A percentile compares a stretch with the other conserved stretches of the same genome.
Conservation (phyloP, 23 tunicate genomes). For the Halocynthia aurantium region DNA sequence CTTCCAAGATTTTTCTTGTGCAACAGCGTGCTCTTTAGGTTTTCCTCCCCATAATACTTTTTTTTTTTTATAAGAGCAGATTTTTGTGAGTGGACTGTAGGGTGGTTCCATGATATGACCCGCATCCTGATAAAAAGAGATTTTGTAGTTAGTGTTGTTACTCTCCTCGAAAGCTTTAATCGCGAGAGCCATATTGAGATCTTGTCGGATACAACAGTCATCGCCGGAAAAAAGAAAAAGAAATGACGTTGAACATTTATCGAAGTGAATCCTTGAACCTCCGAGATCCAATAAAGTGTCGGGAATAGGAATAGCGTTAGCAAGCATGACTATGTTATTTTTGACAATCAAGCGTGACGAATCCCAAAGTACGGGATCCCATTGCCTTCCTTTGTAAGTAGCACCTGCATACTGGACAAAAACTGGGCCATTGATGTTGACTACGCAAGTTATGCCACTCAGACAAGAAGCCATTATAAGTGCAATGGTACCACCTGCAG, state of each 20-base stretch:
- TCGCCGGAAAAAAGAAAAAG: conserved; percentile 5
- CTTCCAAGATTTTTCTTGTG: conserved; percentile 72
- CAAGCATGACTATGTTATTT: neutral
- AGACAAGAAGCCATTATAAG: neutral
- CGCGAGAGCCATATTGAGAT: no score
- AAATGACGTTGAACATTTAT: conserved; percentile 13
- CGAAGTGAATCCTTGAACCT: neutral
- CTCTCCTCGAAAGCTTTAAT: neutral
- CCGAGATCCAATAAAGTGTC: neutral
- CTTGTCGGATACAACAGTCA: neutral
- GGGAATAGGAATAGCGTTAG: neutral
- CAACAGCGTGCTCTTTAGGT: conserved; percentile 40
- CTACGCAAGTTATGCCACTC: neutral
- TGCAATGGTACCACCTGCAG: neutral
- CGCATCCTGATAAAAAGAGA: neutral
- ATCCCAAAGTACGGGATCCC: no score
- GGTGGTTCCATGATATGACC: conserved; percentile 20
- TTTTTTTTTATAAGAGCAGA: neutral
- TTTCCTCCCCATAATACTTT: conserved; percentile 42
- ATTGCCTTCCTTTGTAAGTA: no score
- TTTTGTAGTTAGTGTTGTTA: neutral
- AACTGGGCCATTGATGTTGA: neutral
- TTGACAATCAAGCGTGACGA: no score
- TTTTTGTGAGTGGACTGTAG: conserved; percentile 8
- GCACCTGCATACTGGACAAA: no score